Conservation (phyloP, 2,797 vertebrate species). For the Typhlichthys eigenmanni region DNA sequence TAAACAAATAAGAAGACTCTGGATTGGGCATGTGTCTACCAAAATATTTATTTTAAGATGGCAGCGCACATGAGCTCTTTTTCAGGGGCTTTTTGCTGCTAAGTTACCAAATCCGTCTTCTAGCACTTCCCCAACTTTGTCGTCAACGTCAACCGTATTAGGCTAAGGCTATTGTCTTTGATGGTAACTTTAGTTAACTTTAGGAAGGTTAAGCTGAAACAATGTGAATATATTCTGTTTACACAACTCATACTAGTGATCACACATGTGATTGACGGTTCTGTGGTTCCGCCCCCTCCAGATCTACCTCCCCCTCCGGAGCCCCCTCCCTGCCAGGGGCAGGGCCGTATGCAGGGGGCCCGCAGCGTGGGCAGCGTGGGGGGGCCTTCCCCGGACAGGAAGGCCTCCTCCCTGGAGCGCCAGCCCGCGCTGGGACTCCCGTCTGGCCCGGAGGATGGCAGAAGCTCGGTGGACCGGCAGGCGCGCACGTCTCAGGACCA, state of each 20-base stretch:
- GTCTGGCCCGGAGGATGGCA: constrained; percentile 85
- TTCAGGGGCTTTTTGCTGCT: too few relatives aligned
- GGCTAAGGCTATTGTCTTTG: too few relatives aligned
- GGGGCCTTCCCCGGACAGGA: constrained; percentile 82
- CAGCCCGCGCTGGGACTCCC: constrained; percentile 79
- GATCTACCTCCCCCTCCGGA: constrained; percentile 99
- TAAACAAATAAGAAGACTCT: too few relatives aligned
- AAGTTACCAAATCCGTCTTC: too few relatives aligned
- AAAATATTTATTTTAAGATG: too few relatives aligned
- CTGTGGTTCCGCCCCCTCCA: constrained; percentile 51
- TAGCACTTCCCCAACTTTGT: too few relatives aligned
- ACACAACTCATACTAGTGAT: neutral
- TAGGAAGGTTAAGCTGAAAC: too few relatives aligned
- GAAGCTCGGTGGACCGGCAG: constrained; percentile 87
- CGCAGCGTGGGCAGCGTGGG: constrained; percentile 76
- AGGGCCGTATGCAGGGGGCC: constrained; percentile 83
- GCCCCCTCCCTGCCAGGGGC: constrained; percentile 92
- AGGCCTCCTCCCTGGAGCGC: constrained; percentile 93
- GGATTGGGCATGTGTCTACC: too few relatives aligned
- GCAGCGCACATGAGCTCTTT: too few relatives aligned
- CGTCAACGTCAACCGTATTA: too few relatives aligned
- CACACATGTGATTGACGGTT: neutral
- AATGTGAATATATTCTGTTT: too few relatives aligned
- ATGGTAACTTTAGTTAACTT: too few relatives aligned
- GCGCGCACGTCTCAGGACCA: constrained; percentile 89